Percentiles rank a stretch among this genome's conserved stretches.
These are phyloP conservation scores for Lamprotornis superbus DNA, from an alignment of 2,113 vertebrate genomes.

Conservation along the genomic window DNA sequence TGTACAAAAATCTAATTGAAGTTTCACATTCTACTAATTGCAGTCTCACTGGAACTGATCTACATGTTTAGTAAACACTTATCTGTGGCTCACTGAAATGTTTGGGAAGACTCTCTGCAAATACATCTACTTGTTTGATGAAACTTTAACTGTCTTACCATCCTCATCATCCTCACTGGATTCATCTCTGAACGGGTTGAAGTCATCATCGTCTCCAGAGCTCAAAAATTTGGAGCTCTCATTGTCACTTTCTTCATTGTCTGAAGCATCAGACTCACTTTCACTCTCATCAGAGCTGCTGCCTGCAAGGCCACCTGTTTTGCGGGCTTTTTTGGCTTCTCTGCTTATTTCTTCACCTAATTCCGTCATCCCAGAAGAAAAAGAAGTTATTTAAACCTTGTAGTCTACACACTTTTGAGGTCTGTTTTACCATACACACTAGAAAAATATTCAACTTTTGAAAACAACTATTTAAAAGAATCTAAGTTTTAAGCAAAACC, in stretches of 20 bases:
- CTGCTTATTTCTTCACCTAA: conserved; percentile 86
- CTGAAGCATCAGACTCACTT: conserved; percentile 82
- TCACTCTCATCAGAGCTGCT: conserved; percentile 92
- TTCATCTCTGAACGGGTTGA: conserved; percentile 96
- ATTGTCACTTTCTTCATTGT: conserved; percentile 87
- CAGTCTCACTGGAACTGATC: background rate
- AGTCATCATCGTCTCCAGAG: conserved; percentile 92
- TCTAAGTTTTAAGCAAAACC: background rate
- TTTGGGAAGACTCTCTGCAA: background rate
- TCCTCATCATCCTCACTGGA: conserved; percentile 93
- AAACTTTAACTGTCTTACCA: conserved; percentile 73
- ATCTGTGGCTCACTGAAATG: background rate
- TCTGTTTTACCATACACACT: background rate
- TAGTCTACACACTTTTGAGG: background rate
- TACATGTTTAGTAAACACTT: background rate
- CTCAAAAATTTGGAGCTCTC: conserved; percentile 94
- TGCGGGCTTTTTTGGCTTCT: conserved; percentile 87
- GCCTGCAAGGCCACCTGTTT: conserved; percentile 86
- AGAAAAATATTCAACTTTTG: background rate
- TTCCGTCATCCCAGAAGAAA: background rate
- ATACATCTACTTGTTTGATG: background rate
- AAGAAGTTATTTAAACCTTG: background rate
- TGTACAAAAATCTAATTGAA: background rate
- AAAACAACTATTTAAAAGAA: background rate
- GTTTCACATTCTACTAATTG: background rate